Evolutionary conservation across 2,113 vertebrate genomes (phyloP), one percentile per base, ranked within the genome.

Genomic region (Axis porcinus): DNA sequence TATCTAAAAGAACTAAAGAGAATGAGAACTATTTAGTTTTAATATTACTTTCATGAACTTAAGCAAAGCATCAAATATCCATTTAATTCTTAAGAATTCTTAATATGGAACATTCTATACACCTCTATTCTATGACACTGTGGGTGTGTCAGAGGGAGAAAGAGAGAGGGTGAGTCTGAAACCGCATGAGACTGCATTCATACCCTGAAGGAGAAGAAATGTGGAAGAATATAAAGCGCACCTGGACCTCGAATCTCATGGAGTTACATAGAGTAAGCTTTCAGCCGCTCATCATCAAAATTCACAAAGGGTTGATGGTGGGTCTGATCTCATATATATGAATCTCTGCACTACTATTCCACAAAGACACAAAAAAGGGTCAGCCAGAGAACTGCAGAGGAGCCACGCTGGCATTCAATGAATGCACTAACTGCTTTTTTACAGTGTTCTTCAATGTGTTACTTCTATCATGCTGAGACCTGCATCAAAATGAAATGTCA

Each of bases 401-500:
- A 98, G 33, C 96, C 97, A 83, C 96, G 97, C 97, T 98, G 97
- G 97, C 98, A 97, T 78, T 97, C 98, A 92, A 90, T 98, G 98
- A 98, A 96, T 96, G 91, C 93, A 67, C 97, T 98, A 97, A 98
- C 98, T 98, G 97, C 97, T 98, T 99, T 97, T 98, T 92, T 90
- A 94, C 91, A 93, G 95, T 97, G 95, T 97, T 98, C 97, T 98
- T 98, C 98, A 98, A 19, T 98, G 90, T 94, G 95, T 97, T 99
- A 98, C 98, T 97, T 98, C 99, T 98, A 82, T 99, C 98, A 98
- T 96, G 98, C 94, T 95, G 85, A 98, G 97, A 98, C 98, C 96
- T 94, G 98, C 98, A 98, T 98, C 98, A 98, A 99, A 99, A 98
- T 98, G 98, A 99, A 99, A 99, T 99, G 98, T 98, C 98, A 98